A percentile compares a stretch with the other conserved stretches of the same genome.
phyloP scores from a whole-genome alignment of 2,888 invertebrate genomes.

The Augochlorella aurata region DNA sequence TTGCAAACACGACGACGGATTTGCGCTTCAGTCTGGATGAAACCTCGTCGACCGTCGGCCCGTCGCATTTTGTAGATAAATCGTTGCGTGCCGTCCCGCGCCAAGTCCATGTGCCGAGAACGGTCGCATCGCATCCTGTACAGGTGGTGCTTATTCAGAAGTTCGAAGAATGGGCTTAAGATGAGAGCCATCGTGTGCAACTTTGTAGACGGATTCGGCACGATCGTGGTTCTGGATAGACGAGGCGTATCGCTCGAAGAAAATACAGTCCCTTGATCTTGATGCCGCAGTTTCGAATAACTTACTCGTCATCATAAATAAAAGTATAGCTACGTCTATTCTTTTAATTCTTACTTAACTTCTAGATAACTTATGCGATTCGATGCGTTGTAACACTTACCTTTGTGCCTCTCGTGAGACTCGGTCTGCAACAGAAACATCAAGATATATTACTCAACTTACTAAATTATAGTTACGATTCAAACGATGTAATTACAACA shows the following conservation, averaged over 20 bases:
- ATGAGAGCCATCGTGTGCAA: constrained; percentile 35
- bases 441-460: neutral
- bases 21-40: constrained; percentile 46
- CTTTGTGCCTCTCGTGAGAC: constrained; percentile 78
- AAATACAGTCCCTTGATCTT: constrained; percentile 63
- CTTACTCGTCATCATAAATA: constrained; percentile 55
- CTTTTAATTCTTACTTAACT: constrained; percentile 50
- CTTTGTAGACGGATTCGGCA: constrained; percentile 38
- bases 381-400: constrained; percentile 72
- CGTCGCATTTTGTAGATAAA: constrained; percentile 38
- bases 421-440: constrained; percentile 75
- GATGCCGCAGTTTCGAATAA: constrained; percentile 56
- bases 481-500: neutral
- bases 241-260: constrained; percentile 40
- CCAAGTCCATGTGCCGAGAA: constrained; percentile 36
- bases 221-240: constrained; percentile 48
- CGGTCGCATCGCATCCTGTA: constrained; percentile 47
- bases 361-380: constrained; percentile 39
- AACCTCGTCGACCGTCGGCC: constrained; percentile 48
- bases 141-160: constrained; percentile 40
- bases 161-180: constrained; percentile 41
- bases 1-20: constrained; percentile 42
- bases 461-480: neutral
- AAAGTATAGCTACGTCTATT: constrained; percentile 59
- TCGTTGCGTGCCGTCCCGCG: constrained; percentile 40